These are phyloP conservation scores for Gymnorhina tibicen DNA, from an alignment of 2,113 vertebrate species.

Conservation along the genomic window DNA sequence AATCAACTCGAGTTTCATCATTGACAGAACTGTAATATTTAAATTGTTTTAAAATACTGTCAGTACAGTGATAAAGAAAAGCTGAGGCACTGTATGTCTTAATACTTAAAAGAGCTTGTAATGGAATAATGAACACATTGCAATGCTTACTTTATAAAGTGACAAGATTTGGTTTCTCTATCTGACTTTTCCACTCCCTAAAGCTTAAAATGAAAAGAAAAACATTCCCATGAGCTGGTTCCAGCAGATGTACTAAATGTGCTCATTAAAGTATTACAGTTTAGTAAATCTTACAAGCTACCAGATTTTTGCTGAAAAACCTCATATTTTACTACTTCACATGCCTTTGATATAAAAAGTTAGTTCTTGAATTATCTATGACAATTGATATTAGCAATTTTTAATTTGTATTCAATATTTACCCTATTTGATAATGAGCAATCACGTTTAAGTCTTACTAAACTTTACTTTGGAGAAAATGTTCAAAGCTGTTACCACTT, in stretches of 20 bases:
- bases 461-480: not conserved
- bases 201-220: not conserved
- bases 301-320: not conserved
- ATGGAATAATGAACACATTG: not conserved
- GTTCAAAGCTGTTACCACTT: not conserved
- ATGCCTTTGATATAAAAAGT: not conserved
- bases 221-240: not conserved
- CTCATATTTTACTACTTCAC: not conserved
- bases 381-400: not conserved
- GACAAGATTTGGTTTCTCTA: not conserved
- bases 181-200: not conserved
- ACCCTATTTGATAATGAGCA: not conserved
- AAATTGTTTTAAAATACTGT: not conserved
- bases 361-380: not conserved
- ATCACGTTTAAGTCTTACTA: not conserved
- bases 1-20: not conserved
- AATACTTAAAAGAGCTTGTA: not conserved
- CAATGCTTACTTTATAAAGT: not conserved
- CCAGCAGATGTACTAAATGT: not conserved
- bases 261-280: not conserved
- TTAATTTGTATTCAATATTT: not conserved
- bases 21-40: not conserved
- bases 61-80: not conserved
- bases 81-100: not conserved
- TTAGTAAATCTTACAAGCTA: not conserved